These are phyloP conservation scores for Myathropa florea DNA, from an alignment of 2,888 invertebrate genomes.

Conservation along the genomic window DNA sequence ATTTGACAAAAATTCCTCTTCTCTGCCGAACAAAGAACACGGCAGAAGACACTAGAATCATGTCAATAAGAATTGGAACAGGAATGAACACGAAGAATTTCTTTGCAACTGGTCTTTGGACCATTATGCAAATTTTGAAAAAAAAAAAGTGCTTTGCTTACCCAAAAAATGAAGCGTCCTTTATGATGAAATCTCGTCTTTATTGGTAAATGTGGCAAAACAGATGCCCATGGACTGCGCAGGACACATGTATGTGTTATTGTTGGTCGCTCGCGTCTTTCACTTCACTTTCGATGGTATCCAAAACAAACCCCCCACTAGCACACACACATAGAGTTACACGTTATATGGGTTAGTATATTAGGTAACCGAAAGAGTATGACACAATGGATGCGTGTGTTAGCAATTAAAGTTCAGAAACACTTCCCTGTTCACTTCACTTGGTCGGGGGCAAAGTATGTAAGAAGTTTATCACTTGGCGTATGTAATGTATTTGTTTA, in stretches of 20 bases:
- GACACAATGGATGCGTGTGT: conserved; percentile 15
- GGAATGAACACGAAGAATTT: neutral
- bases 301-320: conserved; percentile 15
- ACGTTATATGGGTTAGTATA: conserved; percentile 23
- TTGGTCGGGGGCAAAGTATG: neutral
- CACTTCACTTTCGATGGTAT: conserved; percentile 23
- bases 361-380: conserved; percentile 14
- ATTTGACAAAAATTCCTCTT: neutral
- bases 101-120: neutral
- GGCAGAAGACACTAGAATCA: neutral
- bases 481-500: neutral
- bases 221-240: conserved; percentile 10
- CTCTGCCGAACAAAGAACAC: conserved; percentile 26
- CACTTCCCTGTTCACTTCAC: neutral
- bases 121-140: neutral
- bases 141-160: neutral
- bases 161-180: neutral
- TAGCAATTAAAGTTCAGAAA: neutral
- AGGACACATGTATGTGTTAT: neutral
- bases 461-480: neutral
- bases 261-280: neutral
- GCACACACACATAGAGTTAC: neutral
- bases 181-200: neutral
- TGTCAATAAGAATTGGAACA: neutral
- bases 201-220: neutral